These are phyloP conservation scores for Ammodytes marinus DNA, from an alignment of 2,113 vertebrate genomes.

Conservation along the genomic window DNA sequence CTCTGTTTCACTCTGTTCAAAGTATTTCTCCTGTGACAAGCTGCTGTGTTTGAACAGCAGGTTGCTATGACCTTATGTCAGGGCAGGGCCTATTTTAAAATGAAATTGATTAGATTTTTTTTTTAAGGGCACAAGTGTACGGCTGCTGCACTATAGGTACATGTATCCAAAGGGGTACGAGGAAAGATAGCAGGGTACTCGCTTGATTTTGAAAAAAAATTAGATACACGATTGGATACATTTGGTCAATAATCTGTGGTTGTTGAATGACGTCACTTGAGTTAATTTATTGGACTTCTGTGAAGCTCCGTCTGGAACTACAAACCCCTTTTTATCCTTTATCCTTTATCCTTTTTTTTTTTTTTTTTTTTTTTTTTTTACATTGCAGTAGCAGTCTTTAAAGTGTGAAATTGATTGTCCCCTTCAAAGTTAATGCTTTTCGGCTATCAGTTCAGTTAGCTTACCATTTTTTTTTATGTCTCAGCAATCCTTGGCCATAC, in stretches of 20 bases:
- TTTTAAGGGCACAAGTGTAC: constrained; percentile 4
- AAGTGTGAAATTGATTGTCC: background rate
- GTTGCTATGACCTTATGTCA: constrained; percentile 10
- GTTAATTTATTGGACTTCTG: background rate
- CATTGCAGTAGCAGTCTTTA: no score
- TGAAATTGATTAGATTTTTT: background rate
- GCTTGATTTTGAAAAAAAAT: background rate
- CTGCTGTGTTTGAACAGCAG: constrained; percentile 10
- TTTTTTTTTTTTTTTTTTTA: no score
- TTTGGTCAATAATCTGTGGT: background rate
- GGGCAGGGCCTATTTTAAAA: background rate
- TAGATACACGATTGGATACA: background rate
- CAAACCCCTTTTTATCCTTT: background rate
- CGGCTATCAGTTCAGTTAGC: background rate
- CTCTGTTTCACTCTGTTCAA: background rate
- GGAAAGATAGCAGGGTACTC: background rate
- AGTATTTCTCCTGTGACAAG: background rate
- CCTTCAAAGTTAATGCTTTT: background rate
- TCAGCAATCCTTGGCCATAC: background rate
- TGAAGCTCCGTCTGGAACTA: background rate
- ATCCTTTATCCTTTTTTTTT: no score
- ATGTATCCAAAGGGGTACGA: background rate
- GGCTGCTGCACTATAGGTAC: background rate
- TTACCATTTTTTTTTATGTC: background rate
- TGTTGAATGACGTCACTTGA: background rate